Evolutionary conservation across 2,888 invertebrate genomes (phyloP).

Genomic region (Drosophila cracens): DNA sequence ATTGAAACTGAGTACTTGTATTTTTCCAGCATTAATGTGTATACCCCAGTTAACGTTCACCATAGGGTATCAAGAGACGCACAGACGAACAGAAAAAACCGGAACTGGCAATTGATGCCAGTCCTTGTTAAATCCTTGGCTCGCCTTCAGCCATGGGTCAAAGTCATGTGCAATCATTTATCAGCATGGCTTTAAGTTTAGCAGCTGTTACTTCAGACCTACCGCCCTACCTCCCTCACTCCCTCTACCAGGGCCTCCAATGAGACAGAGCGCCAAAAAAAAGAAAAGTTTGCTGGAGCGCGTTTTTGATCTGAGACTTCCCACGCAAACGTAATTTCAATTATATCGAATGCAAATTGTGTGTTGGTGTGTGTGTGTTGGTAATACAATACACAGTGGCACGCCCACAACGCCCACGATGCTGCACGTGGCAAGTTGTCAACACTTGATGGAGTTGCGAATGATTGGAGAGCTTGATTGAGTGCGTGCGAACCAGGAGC

Average conservation of each 20-base stretch:
- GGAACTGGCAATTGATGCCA: conserved; percentile 37
- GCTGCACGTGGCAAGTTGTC: conserved; percentile 64
- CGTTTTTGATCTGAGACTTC: conserved; percentile 12
- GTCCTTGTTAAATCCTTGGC: conserved; percentile 30
- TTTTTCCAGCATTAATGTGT: not conserved
- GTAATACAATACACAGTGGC: conserved; percentile 71
- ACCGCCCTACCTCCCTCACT: too few relatives aligned
- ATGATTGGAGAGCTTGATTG: conserved; percentile 43
- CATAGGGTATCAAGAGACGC: conserved; percentile 24
- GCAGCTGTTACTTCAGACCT: conserved; percentile 22
- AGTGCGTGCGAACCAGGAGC: conserved; percentile 52
- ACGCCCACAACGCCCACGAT: conserved; percentile 36
- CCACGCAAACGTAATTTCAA: conserved; percentile 35
- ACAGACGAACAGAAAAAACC: conserved; percentile 4
- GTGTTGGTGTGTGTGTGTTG: conserved; percentile 4
- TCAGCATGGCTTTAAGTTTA: conserved; percentile 30
- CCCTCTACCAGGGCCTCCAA: not conserved
- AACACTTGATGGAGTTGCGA: conserved; percentile 73
- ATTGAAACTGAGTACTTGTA: not conserved
- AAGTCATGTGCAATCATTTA: conserved; percentile 49
- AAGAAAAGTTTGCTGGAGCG: conserved; percentile 1
- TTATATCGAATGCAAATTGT: conserved; percentile 23
- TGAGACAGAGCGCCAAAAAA: conserved; percentile 5
- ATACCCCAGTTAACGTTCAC: not conserved
- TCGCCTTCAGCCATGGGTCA: conserved; percentile 27